Conservation (phyloP, 1,140 invertebrate species). For the Drosophila tristis region DNA sequence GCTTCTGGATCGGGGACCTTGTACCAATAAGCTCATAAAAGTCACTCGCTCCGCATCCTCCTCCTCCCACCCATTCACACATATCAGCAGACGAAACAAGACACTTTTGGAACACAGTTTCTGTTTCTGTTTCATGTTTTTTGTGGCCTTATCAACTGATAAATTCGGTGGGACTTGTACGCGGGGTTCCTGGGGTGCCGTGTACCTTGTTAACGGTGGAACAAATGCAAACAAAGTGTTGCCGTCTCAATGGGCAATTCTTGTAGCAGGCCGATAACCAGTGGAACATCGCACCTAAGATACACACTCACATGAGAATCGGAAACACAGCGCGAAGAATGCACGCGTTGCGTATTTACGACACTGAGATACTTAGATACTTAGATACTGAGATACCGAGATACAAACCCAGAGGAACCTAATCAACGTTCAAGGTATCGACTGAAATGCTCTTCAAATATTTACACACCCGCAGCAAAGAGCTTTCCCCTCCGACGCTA, state of each 20-base stretch:
- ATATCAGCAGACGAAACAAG: conserved; percentile 24
- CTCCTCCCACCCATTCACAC: background rate
- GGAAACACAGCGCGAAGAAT: conserved; percentile 38
- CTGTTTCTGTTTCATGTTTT: conserved; percentile 52
- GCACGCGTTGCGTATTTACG: conserved; percentile 58
- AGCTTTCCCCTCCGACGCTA: conserved; percentile 45
- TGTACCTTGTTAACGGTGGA: conserved; percentile 56
- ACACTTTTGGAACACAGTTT: conserved; percentile 37
- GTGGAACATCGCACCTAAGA: conserved; percentile 39
- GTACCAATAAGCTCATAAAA: conserved; percentile 43
- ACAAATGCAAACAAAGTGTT: conserved; percentile 70
- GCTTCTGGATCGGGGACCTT: conserved; percentile 23
- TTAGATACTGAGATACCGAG: conserved; percentile 34
- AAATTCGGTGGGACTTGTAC: conserved; percentile 55
- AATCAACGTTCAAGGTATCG: conserved; percentile 65
- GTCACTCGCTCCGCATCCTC: conserved; percentile 8
- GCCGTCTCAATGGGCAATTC: conserved; percentile 76
- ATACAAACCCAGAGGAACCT: conserved; percentile 6
- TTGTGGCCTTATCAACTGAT: conserved; percentile 60
- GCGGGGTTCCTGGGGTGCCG: conserved; percentile 13
- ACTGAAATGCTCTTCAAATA: conserved; percentile 76
- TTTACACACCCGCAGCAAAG: conserved; percentile 64
- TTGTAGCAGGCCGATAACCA: conserved; percentile 67
- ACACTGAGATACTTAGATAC: conserved; percentile 23
- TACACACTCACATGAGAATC: conserved; percentile 28